phyloP scores from a whole-genome alignment of 2,113 vertebrate genomes.

The Caracal caracal region DNA sequence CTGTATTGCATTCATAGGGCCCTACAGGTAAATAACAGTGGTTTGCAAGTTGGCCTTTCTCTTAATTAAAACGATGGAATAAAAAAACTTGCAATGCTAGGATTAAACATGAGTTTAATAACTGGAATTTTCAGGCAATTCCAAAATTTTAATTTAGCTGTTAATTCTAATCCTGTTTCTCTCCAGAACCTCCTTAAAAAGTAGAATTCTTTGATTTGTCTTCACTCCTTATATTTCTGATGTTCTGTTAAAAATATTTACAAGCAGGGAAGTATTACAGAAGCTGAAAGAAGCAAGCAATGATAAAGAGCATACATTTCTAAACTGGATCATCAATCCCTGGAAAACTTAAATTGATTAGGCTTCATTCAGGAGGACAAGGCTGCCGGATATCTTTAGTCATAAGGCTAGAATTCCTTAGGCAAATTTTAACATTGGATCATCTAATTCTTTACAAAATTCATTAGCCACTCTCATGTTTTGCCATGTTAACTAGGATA shows the following conservation, averaged over 20 bases:
- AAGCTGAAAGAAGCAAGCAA: not conserved
- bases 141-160: constrained; percentile 23
- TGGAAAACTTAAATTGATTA: not conserved
- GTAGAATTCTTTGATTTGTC: constrained; percentile 27
- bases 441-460: not conserved
- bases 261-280: not conserved
- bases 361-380: not conserved
- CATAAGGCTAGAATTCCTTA: not conserved
- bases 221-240: not conserved
- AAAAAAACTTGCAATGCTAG: not conserved
- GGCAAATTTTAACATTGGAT: not conserved
- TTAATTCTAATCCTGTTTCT: not conserved
- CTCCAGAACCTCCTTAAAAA: constrained; percentile 11
- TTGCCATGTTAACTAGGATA: not conserved
- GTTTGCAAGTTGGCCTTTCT: not conserved
- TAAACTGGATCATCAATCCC: not conserved
- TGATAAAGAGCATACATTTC: not conserved
- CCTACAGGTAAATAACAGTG: not conserved
- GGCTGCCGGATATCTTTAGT: not conserved
- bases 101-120: not conserved
- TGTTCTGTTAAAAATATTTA: constrained; percentile 61
- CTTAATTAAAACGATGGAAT: constrained; percentile 29
- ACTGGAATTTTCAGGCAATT: not conserved
- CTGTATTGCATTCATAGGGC: not conserved
- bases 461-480: not conserved